Base-by-base conservation (phyloP, 1,140 invertebrate genomes). In the Aphelenchoides fujianensis region DNA sequence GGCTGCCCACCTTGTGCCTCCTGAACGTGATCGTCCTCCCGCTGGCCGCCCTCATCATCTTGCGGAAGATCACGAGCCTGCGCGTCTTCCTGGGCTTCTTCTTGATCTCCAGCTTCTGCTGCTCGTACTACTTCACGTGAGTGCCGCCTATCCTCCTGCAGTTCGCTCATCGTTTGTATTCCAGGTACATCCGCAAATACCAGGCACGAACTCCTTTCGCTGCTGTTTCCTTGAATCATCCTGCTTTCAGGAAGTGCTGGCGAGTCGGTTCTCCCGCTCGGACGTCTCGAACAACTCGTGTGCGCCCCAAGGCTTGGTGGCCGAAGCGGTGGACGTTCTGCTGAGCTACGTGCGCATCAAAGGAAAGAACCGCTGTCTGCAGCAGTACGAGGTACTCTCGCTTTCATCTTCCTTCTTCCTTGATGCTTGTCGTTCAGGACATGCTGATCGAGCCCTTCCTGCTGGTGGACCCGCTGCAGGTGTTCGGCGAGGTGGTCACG, bases 291-390 rank as follows among this genome's bases (percentile, higher is more conserved):
- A 57, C 30, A 27, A 37, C 36, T 27, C 23, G 2, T 79, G 76
- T 57, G 41, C 76, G 3, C 77, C 76, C 7, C 52, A 72, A 52
- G 77, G 77, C 0, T 32, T 76, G 28, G 3, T 76, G 16, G 61
- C 54, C 23, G 75, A 76, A 54, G 77, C 77, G 0, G 66, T 61
- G 30, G 72, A 75, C 53, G 75, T 79, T 23, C 52, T 76, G 27
- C 54, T 76, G n/a, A 79, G 77, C 23, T 76, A 76, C 48, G 76
- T 76, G 52, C 35, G 72, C 9, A 76, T 76, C 64, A 76, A 76
- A 41, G 75, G 75, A 16, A 76, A 76, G 53, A 76, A 55, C 37
- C 77, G 76, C 23, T 76, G 75, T 34, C 41, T 76, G 23, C 70
- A 76, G 41, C 37, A 41, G 5, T 76, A 79, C 30, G 75, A 76